Base-by-base conservation (phyloP, 2,113 vertebrate genomes). In the Centrocercus urophasianus region DNA sequence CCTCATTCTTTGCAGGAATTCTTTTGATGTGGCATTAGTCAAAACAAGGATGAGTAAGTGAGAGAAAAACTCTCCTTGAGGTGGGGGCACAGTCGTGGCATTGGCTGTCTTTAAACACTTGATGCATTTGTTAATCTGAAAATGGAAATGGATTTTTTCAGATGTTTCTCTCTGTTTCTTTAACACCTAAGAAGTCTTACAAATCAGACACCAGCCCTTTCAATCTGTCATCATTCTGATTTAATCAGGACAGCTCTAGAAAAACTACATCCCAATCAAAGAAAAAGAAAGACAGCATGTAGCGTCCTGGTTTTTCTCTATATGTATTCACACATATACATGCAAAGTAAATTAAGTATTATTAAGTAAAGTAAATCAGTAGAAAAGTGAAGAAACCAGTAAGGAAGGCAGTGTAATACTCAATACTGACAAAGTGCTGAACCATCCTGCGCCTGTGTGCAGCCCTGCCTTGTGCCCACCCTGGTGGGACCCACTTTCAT, bases 211-310 rank as follows among this genome's bases (percentile, higher is more conserved):
- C 17, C 11, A 94, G 54, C 73, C 27, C 61, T 90, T 90, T 83
- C 81, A 87, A 64, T 88, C 86, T 84, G 72, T 83, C 57, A n/a
- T 30, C 71, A 3, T 54, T 81, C 47, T 95, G 92, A 94, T 93
- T 79, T 95, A 97, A 96, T 91, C 86, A 64, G 93, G 92, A 45
- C 92, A 88, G 63, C 89, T 83, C 66, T 70, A 40, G 79, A 92
- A 64, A 72, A 93, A 42, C 83, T 75, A 4, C 86, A 74, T 36
- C 60, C 45, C 2, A 56, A 96, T 96, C 95, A 96, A 97, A 96
- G 96, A 56, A 22, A 63, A 75, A 61, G 28, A 1, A 38, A 85
- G 45, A 71, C 88, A 90, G 42, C 2, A 2, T 21, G 48, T 56
- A 13, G 78, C 19, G 52, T 5, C 83, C 90, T 89, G 22, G 18